Evolutionary conservation across 2,113 vertebrate species (phyloP).

Genomic region (Lycaon pictus): DNA sequence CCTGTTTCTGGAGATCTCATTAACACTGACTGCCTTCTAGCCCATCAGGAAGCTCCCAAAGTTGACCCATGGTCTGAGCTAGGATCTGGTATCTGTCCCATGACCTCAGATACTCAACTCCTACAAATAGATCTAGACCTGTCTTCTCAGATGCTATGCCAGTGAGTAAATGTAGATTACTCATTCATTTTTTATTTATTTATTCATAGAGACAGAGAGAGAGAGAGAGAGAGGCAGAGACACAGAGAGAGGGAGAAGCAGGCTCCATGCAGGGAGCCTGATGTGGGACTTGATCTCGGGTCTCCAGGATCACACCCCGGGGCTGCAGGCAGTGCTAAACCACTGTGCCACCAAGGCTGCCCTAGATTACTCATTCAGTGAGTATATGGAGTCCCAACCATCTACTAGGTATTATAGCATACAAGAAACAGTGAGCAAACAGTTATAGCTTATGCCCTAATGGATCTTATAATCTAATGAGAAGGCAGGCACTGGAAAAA

Average conservation of each 20-base stretch:
- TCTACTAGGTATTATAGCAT: background rate
- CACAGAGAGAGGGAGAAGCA: too few species aligned
- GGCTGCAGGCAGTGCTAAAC: too few species aligned
- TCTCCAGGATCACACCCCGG: too few species aligned
- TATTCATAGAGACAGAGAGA: too few species aligned
- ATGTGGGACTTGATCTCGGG: too few species aligned
- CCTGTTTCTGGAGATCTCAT: background rate
- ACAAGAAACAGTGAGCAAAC: background rate
- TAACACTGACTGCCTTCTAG: background rate
- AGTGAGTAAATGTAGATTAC: background rate
- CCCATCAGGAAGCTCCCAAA: background rate
- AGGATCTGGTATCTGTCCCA: background rate
- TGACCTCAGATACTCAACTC: background rate
- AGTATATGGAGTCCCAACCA: background rate
- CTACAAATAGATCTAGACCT: background rate
- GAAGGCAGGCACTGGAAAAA: background rate
- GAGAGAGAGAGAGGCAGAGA: too few species aligned
- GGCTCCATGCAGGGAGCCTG: too few species aligned
- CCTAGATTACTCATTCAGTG: background rate
- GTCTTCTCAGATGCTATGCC: background rate
- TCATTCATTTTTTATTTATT: background rate
- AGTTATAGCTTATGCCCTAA: background rate
- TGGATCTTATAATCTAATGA: background rate
- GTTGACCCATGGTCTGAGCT: background rate
- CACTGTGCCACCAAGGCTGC: too few species aligned